These are phyloP conservation scores for Oegoconia quadripuncta DNA, from an alignment of 2,888 invertebrate species.

Conservation along the genomic window DNA sequence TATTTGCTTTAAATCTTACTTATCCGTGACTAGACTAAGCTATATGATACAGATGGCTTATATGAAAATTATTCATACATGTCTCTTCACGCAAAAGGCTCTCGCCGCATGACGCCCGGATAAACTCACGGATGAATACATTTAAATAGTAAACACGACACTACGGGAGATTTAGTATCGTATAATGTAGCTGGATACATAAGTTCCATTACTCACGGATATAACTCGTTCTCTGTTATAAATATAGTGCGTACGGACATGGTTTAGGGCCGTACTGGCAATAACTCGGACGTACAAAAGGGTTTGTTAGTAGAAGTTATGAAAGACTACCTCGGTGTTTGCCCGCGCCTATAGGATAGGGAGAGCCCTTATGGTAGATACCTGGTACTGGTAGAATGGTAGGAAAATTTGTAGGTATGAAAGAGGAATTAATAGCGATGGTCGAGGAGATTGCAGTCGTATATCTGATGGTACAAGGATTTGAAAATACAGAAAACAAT, in stretches of 20 bases:
- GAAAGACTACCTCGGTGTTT: slow-evolving; percentile 55
- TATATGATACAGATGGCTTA: slow-evolving; percentile 34
- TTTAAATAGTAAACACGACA: slow-evolving; percentile 77
- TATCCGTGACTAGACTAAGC: slow-evolving; percentile 6
- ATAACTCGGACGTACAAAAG: slow-evolving; percentile 66
- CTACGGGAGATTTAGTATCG: slow-evolving; percentile 67
- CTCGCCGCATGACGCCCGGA: slow-evolving; percentile 71
- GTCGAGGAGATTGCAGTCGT: too few relatives aligned
- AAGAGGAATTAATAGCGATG: not conserved
- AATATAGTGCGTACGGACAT: slow-evolving; percentile 65
- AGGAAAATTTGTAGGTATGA: not conserved
- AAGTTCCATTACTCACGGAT: slow-evolving; percentile 69
- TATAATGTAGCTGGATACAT: slow-evolving; percentile 67
- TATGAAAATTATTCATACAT: slow-evolving; percentile 68
- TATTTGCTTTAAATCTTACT: not conserved
- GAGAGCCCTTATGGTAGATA: slow-evolving; percentile 22
- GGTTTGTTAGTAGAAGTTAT: slow-evolving; percentile 76
- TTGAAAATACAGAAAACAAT: too few relatives aligned
- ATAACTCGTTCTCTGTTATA: slow-evolving; percentile 71
- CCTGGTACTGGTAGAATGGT: slow-evolving; percentile 21
- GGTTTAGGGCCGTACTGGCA: slow-evolving; percentile 56
- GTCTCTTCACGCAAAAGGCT: slow-evolving; percentile 58
- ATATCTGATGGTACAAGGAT: too few relatives aligned
- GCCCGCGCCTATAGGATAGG: slow-evolving; percentile 54
- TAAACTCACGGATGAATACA: slow-evolving; percentile 75